Evolutionary conservation across 2,113 vertebrate genomes (phyloP), one percentile per base, ranked within the genome.

Genomic region (Xiphias gladius): DNA sequence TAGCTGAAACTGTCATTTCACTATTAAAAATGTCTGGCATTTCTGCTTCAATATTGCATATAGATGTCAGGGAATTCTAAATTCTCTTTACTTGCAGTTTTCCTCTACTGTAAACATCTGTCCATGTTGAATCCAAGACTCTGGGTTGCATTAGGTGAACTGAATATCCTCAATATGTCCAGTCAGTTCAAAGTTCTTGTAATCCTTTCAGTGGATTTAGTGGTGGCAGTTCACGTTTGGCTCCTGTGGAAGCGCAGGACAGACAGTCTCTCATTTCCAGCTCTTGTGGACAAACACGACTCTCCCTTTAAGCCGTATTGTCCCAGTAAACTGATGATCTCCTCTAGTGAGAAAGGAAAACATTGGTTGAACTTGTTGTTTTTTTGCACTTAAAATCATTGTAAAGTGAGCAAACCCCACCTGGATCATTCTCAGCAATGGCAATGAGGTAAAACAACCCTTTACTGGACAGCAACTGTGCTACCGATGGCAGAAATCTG

Each of bases 391-490:
- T 35, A 1, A 0, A 50, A 67, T 10, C 3, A 12, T 19, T 4
- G 1, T 0, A 4, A 10, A 30, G 8, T n/a, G 2, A 1, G 16
- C 2, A 0, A 7, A 24, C 57, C 93, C 88, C 87, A 98, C 98
- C 97, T 94, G 97, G 97, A 30, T 97, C 88, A 64, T 99, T 99
- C 89, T 99, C 97, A 28, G 96, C 94, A 68, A 98, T 92, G 43
- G 96, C 95, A 14, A 99, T 94, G 65, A 99, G 94, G 83, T 98
- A 99, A 89, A 99, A 99, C 6, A 96, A 63, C 17, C 98, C 98
- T 88, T 88, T 75, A 28, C 85, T 81, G 54, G 98, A 98, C 72
- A 99, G 95, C 13, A 99, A 90, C 30, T 96, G 93, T 28, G 96
- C 77, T 24, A 96, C 96, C 48, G 94, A 58, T 0, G 98, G 97